These are phyloP conservation scores for Coregonus suidteri DNA, from an alignment of 2,797 vertebrate genomes.

Conservation along the genomic window DNA sequence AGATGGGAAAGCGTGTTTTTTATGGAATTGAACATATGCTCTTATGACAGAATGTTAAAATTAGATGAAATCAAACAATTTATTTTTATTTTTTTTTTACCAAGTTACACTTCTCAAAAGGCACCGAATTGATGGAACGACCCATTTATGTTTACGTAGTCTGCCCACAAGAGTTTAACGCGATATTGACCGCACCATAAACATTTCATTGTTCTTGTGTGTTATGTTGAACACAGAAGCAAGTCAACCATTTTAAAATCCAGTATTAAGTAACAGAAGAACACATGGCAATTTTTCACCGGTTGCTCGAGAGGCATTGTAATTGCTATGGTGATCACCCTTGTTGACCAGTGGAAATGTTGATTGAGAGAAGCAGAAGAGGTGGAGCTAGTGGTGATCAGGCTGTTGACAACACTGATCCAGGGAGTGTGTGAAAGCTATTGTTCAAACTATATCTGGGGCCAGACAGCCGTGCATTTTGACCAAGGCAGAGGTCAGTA, in stretches of 20 bases:
- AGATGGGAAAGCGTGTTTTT: too few species aligned
- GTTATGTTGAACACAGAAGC: neutral
- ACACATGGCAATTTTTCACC: neutral
- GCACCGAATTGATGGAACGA: too few species aligned
- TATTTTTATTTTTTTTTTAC: too few species aligned
- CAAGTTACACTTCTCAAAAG: too few species aligned
- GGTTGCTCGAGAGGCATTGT: neutral
- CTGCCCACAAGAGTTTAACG: too few species aligned
- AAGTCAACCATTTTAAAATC: neutral
- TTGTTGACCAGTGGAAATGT: neutral
- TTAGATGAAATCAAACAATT: too few species aligned
- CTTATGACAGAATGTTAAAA: too few species aligned
- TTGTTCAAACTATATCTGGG: neutral
- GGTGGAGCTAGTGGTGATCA: neutral
- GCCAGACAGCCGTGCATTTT: neutral
- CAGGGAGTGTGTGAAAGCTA: neutral
- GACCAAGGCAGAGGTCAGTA: neutral
- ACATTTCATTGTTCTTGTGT: neutral
- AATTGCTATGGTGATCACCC: neutral
- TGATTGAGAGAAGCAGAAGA: neutral
- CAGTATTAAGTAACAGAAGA: neutral
- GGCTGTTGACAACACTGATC: neutral
- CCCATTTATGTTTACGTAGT: too few species aligned
- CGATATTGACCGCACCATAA: neutral
- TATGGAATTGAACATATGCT: too few species aligned